Percentiles rank a stretch among this genome's conserved stretches.
These are phyloP conservation scores for Suncus etruscus DNA, from an alignment of 2,113 vertebrate genomes.

Conservation along the genomic window DNA sequence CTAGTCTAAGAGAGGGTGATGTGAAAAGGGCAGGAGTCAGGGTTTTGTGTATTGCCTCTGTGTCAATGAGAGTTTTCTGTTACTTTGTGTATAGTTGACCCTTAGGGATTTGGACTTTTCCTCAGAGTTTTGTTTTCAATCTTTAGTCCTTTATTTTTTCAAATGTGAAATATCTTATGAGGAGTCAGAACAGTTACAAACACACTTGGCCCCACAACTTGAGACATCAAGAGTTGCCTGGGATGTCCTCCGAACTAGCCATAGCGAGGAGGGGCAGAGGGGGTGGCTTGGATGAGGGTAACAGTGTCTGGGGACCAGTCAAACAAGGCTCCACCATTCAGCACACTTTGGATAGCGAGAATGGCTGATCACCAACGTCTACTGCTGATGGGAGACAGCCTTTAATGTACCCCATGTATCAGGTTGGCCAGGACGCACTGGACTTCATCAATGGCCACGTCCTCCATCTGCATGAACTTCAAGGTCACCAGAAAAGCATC, in stretches of 20 bases:
- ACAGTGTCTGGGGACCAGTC: not conserved
- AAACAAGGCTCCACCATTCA: conserved; percentile 79
- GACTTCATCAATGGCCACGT: conserved; percentile 96
- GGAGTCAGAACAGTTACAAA: no score
- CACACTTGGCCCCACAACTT: no score
- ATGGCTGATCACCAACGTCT: conserved; percentile 98
- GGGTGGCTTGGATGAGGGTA: not conserved
- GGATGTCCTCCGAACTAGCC: not conserved
- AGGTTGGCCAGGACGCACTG: conserved; percentile 98
- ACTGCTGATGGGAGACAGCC: conserved; percentile 99
- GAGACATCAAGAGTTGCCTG: not conserved
- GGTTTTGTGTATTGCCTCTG: not conserved
- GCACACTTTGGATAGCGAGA: conserved; percentile 93
- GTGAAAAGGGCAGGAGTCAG: not conserved
- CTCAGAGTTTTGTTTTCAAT: not conserved
- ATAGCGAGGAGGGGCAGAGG: not conserved
- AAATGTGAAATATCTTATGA: no score
- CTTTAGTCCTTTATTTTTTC: no score
- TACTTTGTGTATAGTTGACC: not conserved
- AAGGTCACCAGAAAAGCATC: conserved; percentile 96
- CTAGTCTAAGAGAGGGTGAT: no score
- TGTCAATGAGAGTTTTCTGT: not conserved
- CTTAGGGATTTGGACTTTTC: not conserved
- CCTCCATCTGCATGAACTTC: conserved; percentile 96
- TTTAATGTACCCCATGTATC: conserved; percentile 98